These are phyloP conservation scores for Acanthosepion esculentum DNA, from an alignment of 2,888 invertebrate species.

Conservation along the genomic window DNA sequence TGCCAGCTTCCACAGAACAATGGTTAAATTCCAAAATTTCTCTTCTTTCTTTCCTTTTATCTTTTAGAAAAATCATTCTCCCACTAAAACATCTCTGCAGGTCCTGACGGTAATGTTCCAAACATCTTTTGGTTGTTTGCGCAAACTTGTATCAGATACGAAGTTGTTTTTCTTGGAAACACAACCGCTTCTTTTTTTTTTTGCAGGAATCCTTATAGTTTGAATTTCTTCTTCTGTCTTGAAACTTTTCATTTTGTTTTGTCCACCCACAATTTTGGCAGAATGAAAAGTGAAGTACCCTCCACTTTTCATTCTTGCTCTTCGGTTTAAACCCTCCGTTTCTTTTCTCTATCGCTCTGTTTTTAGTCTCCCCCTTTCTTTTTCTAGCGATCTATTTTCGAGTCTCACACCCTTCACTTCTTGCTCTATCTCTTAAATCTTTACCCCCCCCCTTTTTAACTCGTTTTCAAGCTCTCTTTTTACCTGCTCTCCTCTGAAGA, in stretches of 20 bases:
- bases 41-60: background rate
- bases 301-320: background rate
- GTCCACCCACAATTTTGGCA: background rate
- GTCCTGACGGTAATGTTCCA: background rate
- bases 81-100: background rate
- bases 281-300: background rate
- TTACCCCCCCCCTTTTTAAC: too few species aligned
- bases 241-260: background rate
- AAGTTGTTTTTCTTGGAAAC: constrained; percentile 18
- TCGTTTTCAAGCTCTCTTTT: too few species aligned
- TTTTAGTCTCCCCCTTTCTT: background rate
- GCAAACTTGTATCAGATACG: constrained; percentile 33
- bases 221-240: background rate
- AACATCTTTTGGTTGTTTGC: background rate
- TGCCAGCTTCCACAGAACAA: background rate
- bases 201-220: background rate
- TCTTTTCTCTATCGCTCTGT: background rate
- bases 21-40: background rate
- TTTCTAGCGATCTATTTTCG: background rate
- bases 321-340: background rate
- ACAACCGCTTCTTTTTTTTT: background rate
- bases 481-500: too few species aligned
- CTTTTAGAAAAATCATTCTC: background rate
- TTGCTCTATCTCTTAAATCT: too few species aligned
- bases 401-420: background rate